A percentile compares a stretch with the other conserved stretches of the same genome.
Evolutionary conservation across 2,888 invertebrate species (phyloP).

Genomic region (Dynastes hyllus): DNA sequence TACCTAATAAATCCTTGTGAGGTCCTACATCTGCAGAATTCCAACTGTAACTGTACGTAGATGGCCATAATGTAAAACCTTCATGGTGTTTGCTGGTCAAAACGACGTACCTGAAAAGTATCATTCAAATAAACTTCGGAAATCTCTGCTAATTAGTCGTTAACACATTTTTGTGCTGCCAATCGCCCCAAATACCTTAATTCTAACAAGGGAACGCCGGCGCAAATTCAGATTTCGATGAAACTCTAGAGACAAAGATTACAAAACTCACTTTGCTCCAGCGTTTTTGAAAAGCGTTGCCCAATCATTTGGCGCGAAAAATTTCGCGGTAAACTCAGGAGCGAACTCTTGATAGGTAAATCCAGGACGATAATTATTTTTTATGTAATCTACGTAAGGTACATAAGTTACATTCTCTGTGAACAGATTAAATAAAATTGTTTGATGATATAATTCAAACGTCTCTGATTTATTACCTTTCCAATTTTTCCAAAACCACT

Average conservation of each 20-base stretch:
- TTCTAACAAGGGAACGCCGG: too few relatives aligned
- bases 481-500: conserved; percentile 89
- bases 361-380: conserved; percentile 85
- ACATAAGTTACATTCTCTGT: conserved; percentile 59
- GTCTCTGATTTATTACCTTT: conserved; percentile 71
- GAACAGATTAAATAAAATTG: background rate
- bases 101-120: conserved; percentile 79
- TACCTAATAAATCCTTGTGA: conserved; percentile 83
- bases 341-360: conserved; percentile 96
- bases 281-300: conserved; percentile 86
- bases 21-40: conserved; percentile 87
- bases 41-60: conserved; percentile 86
- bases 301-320: conserved; percentile 90
- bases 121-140: too few relatives aligned
- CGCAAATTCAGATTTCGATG: too few relatives aligned
- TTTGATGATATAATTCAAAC: background rate
- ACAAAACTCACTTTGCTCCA: conserved; percentile 83
- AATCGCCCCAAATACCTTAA: too few relatives aligned
- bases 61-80: conserved; percentile 89
- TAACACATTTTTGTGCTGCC: too few relatives aligned
- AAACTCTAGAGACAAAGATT: background rate
- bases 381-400: conserved; percentile 80
- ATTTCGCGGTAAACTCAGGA: conserved; percentile 89
- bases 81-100: conserved; percentile 91
- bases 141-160: too few relatives aligned